Conservation (phyloP, 2,797 vertebrate genomes). For the Brachyrhaphis roseni region DNA sequence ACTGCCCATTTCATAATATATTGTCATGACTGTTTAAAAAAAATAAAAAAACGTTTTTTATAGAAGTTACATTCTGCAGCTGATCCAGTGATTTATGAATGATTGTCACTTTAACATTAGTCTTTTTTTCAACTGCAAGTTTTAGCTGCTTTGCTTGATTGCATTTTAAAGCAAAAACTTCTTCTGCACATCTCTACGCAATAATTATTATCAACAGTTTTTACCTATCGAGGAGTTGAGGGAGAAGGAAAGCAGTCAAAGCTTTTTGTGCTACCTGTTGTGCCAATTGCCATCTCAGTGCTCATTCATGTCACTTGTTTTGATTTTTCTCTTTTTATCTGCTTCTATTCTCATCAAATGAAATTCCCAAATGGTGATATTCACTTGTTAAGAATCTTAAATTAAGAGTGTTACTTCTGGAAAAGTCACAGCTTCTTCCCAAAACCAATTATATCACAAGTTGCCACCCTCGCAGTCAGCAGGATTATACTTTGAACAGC, state of each 20-base stretch:
- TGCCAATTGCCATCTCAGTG: neutral
- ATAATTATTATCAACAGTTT: neutral
- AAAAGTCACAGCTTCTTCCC: constrained; percentile 16
- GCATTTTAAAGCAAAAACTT: neutral
- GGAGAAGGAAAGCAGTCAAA: neutral
- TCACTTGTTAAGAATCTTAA: constrained; percentile 23
- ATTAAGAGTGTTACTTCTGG: constrained; percentile 12
- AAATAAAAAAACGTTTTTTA: no score
- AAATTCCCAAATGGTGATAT: neutral
- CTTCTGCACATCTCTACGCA: neutral
- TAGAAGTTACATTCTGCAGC: no score
- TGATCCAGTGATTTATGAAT: no score
- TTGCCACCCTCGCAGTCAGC: constrained; percentile 21
- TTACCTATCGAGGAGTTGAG: neutral
- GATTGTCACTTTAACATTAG: neutral
- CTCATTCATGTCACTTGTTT: neutral
- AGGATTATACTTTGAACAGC: constrained; percentile 32
- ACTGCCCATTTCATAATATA: no score
- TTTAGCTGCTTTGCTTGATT: neutral
- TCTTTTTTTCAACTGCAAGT: neutral
- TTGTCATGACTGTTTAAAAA: no score
- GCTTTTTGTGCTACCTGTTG: neutral
- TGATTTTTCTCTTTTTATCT: neutral
- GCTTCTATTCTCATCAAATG: neutral
- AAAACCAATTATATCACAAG: constrained; percentile 27